Base-by-base conservation (phyloP, 2,888 invertebrate genomes). In the Ariolimax columbianus region DNA sequence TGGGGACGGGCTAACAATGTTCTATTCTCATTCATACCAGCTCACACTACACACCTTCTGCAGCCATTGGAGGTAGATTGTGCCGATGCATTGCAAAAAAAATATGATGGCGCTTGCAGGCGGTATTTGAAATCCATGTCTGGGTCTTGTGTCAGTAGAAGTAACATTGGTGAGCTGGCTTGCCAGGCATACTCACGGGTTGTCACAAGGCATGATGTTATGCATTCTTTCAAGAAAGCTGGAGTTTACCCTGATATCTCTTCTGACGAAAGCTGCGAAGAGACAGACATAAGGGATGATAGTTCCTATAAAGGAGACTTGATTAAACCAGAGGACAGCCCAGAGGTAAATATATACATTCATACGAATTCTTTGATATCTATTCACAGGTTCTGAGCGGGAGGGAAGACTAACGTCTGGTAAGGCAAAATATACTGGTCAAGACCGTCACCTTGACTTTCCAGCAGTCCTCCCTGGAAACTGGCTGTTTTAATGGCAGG, bases 21-120 rank as follows among this genome's bases (percentile, higher is more conserved):
- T 14, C 85, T 83, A 43, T 83, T 87, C 70, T 87, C 85, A 36
- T 84, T 87, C 43, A 80, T 87, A 33, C 87, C 87, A 11, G 85
- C 87, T 26, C 87, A 87, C 47, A 85, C 86, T 9, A 84, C 85
- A n/a, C 87, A 87, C 75, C 59, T 87, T n/a, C 36, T 81, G 11
- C 87, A 86, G 30, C 87, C 87, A 23, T 30, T 87, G 40, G 86
- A 87, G 68, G 85, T 84, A 36, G 87, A 85, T 79, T 85, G 85
- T 68, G 79, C 86, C 63, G 86, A 81, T 11, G 83, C 83, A 19
- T 51, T 87, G 17, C 73, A 86, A 77, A 79, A 85, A 70, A 79
- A 79, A n/a, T 86, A 87, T 83, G 81, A 87, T 63, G 79, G 82
- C 30, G 81, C 73, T 17, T 85, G 86, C 73, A 72, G 81, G 40